Evolutionary conservation across 2,113 vertebrate species (phyloP), one percentile per base, ranked within the genome.

Genomic region (Campylorhamphus procurvoides): DNA sequence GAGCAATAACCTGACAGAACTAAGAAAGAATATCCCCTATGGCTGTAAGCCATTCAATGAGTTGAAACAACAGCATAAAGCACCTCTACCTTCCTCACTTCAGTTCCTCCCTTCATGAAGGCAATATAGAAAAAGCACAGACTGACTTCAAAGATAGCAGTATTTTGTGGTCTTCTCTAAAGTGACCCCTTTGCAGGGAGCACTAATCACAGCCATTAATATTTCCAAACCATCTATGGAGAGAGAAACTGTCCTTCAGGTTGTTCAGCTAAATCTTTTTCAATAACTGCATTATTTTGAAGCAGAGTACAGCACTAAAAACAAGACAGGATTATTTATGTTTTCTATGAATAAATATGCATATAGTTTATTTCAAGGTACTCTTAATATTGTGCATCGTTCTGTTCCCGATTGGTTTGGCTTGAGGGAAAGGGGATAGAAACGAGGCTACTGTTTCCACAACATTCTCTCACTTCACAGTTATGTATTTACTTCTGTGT

Each of bases 201-300:
- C 71, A 76, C 47, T 89, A 94, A 78, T 66, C 92, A 89, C 79
- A 96, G 80, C 55, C 59, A 66, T 82, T 96, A 80, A 93, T 91
- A 88, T 95, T 97, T 97, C 83, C 77, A 97, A 79, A 77, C 27
- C 27, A 85, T 73, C 59, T 71, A 40, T 25, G 31, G 49, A 25
- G n/a, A 73, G 68, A 95, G 64, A 46, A 97, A 79, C 39, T 95
- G 24, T 76, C 53, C 59, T 84, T 94, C 33, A 94, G 18, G 71
- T 77, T 62, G 29, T 88, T 92, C 3, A 18, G 42, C 82, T 75
- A 93, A 82, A 59, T 8, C 23, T 93, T 96, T 93, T 90, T 72
- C 82, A 93, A 63, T 72, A 87, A 50, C 37, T 58, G 35, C 27
- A 71, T 86, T 96, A 35, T 93, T 97, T 72, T 90, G 94, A 93